phyloP scores from a whole-genome alignment of 2,113 vertebrate species.

The Dendrocopos noguchii region DNA sequence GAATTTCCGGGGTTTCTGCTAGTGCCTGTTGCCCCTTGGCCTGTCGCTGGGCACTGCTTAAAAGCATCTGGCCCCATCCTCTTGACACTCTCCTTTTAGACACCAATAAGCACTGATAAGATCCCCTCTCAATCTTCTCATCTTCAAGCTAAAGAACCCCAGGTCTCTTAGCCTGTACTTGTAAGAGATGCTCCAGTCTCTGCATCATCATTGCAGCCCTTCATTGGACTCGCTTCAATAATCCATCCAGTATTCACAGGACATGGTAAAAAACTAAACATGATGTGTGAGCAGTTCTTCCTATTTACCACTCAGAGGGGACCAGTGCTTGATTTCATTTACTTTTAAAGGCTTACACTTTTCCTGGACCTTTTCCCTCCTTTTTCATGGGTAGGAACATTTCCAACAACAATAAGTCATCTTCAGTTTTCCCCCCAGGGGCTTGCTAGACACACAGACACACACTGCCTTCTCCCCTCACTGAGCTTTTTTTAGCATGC shows the following conservation, averaged over 20 bases:
- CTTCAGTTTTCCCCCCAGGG: neutral
- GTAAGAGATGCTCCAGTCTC: neutral
- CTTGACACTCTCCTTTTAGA: neutral
- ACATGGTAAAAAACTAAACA: neutral
- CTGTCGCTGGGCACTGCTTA: neutral
- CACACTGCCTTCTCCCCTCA: neutral
- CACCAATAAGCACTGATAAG: neutral
- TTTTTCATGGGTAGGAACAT: neutral
- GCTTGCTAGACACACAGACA: neutral
- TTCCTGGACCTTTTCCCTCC: neutral
- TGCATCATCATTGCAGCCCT: neutral
- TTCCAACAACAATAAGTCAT: neutral
- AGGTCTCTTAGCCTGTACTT: neutral
- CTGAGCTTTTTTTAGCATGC: neutral
- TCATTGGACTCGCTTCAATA: neutral
- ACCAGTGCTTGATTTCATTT: neutral
- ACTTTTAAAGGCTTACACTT: neutral
- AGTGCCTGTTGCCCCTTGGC: neutral
- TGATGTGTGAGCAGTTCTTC: neutral
- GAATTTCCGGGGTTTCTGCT: neutral
- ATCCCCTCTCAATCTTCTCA: neutral
- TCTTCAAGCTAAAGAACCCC: neutral
- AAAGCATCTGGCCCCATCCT: no score
- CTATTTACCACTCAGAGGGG: neutral
- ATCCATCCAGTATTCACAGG: rapidly evolving